Evolutionary conservation across 2,113 vertebrate species (phyloP).

Genomic region (Neogale vison): DNA sequence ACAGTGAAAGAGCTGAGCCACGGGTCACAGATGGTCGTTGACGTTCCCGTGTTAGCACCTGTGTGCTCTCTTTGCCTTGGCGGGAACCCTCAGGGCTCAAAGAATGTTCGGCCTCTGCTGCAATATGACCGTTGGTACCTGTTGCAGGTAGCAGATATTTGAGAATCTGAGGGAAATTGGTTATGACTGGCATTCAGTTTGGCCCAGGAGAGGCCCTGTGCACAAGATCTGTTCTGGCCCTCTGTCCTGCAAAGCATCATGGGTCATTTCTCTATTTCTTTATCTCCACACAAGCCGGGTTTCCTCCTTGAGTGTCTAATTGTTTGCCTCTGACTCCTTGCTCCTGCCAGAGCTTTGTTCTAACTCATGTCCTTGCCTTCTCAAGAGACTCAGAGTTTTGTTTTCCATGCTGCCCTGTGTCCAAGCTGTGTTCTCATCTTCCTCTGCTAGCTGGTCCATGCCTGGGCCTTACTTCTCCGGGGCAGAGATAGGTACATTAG

Average conservation of each 20-base stretch:
- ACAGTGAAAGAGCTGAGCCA: background rate
- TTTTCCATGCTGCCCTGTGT: background rate
- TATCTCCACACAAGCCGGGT: background rate
- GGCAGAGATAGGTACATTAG: background rate
- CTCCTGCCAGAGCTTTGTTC: background rate
- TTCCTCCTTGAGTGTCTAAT: background rate
- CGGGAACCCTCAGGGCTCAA: background rate
- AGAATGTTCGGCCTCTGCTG: background rate
- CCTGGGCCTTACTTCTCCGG: background rate
- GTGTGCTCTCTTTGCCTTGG: background rate
- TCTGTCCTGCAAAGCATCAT: fast-evolving
- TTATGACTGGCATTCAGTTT: background rate
- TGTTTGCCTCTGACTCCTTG: background rate
- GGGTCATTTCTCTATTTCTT: background rate
- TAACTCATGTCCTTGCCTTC: background rate
- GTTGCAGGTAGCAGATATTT: background rate
- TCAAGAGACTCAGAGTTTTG: background rate
- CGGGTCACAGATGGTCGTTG: fast-evolving
- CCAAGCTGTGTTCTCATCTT: background rate
- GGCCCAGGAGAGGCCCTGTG: background rate
- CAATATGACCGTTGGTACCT: background rate
- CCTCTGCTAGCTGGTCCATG: background rate
- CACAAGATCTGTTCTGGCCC: background rate
- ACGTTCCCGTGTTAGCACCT: fast-evolving
- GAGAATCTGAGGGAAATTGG: background rate